These are phyloP conservation scores for Episyrphus balteatus DNA, from an alignment of 1,140 invertebrate species.

Conservation along the genomic window DNA sequence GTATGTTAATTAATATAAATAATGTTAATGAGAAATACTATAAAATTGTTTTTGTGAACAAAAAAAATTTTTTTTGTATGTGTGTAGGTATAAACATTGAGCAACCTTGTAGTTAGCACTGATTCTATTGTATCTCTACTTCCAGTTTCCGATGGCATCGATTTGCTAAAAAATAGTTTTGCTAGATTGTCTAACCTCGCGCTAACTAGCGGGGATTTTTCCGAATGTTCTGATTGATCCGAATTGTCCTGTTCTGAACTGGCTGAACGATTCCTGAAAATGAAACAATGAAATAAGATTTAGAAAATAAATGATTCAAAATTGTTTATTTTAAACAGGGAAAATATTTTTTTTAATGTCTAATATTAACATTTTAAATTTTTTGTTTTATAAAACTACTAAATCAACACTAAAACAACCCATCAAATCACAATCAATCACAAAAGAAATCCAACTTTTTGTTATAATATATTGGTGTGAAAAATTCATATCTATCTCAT, in stretches of 20 bases:
- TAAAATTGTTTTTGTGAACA: too few species aligned
- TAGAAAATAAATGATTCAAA: constrained; percentile 9
- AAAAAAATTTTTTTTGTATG: too few species aligned
- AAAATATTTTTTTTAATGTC: background rate
- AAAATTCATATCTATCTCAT: too few species aligned
- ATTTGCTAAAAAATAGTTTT: constrained; percentile 50
- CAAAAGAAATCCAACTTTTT: too few species aligned
- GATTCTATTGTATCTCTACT: constrained; percentile 38
- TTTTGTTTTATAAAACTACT: too few species aligned
- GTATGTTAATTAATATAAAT: too few species aligned
- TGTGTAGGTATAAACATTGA: constrained; percentile 11
- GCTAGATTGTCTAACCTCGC: constrained; percentile 51
- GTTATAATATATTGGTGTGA: too few species aligned
- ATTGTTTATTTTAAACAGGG: background rate
- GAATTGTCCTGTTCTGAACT: constrained; percentile 44
- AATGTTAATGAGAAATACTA: too few species aligned
- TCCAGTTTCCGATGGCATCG: constrained; percentile 40
- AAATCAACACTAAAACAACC: too few species aligned
- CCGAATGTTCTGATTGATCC: constrained; percentile 38
- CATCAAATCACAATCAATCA: too few species aligned
- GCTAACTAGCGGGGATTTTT: constrained; percentile 45
- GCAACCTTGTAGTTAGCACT: constrained; percentile 37
- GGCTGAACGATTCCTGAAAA: constrained; percentile 43
- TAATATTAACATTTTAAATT: too few species aligned
- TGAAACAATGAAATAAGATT: constrained; percentile 9